These are phyloP conservation scores for Neodiprion virginianus DNA, from an alignment of 1,140 invertebrate genomes.

Conservation along the genomic window DNA sequence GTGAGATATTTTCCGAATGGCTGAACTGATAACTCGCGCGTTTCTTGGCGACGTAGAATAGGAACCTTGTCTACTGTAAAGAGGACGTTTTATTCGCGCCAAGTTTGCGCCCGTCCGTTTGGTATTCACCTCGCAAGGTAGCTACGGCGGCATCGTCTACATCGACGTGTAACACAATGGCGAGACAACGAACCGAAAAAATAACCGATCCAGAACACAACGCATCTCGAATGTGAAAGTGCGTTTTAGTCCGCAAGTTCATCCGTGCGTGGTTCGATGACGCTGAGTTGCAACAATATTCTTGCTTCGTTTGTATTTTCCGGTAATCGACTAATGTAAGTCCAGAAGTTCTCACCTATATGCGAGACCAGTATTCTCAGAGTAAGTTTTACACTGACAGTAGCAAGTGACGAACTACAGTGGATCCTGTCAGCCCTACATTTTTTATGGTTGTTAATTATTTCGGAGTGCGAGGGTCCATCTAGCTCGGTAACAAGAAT, in stretches of 20 bases:
- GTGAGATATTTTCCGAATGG: too few relatives aligned
- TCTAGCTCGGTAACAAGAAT: neutral
- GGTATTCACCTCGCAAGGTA: constrained; percentile 41
- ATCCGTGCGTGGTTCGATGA: constrained; percentile 34
- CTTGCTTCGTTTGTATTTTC: constrained; percentile 7
- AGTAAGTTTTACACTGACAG: neutral
- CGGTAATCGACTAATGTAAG: constrained; percentile 2
- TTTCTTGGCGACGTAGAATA: neutral
- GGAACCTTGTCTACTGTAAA: neutral
- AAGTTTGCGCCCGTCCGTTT: constrained; percentile 37
- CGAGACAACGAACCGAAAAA: constrained; percentile 57
- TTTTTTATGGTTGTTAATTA: too few relatives aligned
- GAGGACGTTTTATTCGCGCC: neutral
- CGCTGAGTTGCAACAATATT: constrained; percentile 12
- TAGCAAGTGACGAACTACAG: neutral
- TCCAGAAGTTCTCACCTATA: constrained; percentile 18
- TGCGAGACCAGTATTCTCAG: neutral
- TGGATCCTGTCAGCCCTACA: too few relatives aligned
- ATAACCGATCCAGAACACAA: constrained; percentile 53
- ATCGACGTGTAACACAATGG: constrained; percentile 50
- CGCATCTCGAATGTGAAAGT: constrained; percentile 45
- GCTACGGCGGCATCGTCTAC: constrained; percentile 36
- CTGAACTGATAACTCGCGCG: neutral
- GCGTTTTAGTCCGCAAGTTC: constrained; percentile 36
- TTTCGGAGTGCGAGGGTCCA: neutral